These are phyloP conservation scores for Drosophila truncata DNA, from an alignment of 1,140 invertebrate genomes.

Conservation along the genomic window DNA sequence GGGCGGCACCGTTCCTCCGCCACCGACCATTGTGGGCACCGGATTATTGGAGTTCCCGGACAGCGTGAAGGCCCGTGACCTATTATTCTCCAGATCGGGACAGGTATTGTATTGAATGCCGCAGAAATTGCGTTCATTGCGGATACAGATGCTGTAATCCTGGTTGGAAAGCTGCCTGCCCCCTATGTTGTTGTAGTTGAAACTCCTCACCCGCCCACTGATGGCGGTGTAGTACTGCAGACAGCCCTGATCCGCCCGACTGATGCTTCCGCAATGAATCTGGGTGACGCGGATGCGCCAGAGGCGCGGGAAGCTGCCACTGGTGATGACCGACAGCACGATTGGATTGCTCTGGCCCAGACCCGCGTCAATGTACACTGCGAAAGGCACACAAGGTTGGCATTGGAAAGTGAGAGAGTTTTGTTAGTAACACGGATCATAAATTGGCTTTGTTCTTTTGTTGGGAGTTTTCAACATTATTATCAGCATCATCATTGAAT, in stretches of 20 bases:
- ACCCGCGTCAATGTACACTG: conserved; percentile 94
- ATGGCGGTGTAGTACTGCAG: conserved; percentile 92
- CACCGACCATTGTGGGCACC: conserved; percentile 89
- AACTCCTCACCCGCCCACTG: conserved; percentile 92
- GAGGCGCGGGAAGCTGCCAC: conserved; percentile 90
- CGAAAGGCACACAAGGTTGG: conserved; percentile 41
- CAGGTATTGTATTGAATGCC: conserved; percentile 93
- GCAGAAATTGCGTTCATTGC: conserved; percentile 95
- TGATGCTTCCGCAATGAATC: conserved; percentile 91
- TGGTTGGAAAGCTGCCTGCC: conserved; percentile 95
- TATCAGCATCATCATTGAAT: too few relatives aligned
- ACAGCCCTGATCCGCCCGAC: conserved; percentile 92
- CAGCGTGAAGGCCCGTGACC: conserved; percentile 90
- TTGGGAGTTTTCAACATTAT: background rate
- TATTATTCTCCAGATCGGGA: conserved; percentile 87
- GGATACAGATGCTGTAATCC: conserved; percentile 94
- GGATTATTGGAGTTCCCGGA: conserved; percentile 90
- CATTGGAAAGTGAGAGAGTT: conserved; percentile 5
- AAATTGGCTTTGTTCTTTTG: background rate
- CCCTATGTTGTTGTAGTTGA: conserved; percentile 91
- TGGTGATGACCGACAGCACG: conserved; percentile 92
- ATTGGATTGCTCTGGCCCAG: conserved; percentile 90
- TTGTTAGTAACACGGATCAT: conserved; percentile 13
- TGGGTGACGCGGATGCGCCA: conserved; percentile 94
- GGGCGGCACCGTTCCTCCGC: conserved; percentile 85